These are phyloP conservation scores for Engystomops pustulosus DNA, from an alignment of 2,113 vertebrate species.

Conservation along the genomic window DNA sequence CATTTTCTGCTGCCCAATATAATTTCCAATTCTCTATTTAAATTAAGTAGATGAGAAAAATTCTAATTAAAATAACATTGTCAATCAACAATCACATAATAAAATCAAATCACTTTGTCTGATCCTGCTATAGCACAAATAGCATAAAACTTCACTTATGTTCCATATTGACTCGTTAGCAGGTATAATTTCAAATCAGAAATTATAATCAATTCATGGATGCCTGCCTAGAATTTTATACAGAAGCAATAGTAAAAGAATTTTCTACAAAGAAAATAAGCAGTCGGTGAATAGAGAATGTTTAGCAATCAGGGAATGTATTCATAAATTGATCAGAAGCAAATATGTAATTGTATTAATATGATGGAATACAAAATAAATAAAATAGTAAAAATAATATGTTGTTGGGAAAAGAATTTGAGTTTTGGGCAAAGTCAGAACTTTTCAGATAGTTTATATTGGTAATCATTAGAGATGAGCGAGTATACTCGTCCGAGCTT, in stretches of 20 bases:
- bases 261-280: conserved; percentile 44
- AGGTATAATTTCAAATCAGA: conserved; percentile 52
- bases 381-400: neutral
- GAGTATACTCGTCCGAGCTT: no score
- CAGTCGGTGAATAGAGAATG: neutral
- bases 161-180: conserved; percentile 36
- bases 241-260: neutral
- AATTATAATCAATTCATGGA: conserved; percentile 54
- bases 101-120: conserved; percentile 48
- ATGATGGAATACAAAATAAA: conserved; percentile 4
- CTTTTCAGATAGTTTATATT: neutral
- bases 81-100: conserved; percentile 38
- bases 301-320: conserved; percentile 47
- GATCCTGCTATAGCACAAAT: neutral
- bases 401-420: neutral
- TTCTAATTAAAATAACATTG: conserved; percentile 26
- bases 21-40: neutral
- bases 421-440: neutral
- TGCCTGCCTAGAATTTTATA: conserved; percentile 28
- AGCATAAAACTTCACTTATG: conserved; percentile 20
- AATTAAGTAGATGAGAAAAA: conserved; percentile 16
- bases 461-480: neutral
- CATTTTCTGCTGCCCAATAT: neutral
- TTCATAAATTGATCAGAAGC: conserved; percentile 41
- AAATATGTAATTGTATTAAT: conserved; percentile 32